Conservation (phyloP, 2,888 invertebrate species). For the Dinocampus coccinellae region DNA sequence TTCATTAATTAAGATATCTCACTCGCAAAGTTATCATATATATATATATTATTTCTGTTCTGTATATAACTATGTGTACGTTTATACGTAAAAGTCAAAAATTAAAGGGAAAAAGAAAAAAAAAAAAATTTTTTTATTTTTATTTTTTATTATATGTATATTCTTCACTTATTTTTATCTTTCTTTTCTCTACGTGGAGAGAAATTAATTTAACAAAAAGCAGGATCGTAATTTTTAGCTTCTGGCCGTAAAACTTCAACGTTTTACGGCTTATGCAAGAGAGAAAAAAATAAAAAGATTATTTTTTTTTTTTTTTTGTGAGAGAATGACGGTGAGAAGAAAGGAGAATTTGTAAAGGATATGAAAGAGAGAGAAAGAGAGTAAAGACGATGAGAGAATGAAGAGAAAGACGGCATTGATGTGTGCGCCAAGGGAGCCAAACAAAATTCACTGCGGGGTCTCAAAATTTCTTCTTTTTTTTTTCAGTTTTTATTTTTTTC, state of each 20-base stretch:
- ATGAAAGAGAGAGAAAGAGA: slow-evolving; percentile 9
- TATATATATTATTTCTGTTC: neutral
- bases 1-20: slow-evolving; percentile 45
- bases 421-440: slow-evolving; percentile 39
- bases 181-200: slow-evolving; percentile 15
- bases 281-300: neutral
- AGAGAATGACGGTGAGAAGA: neutral
- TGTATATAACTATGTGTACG: neutral
- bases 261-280: slow-evolving; percentile 46
- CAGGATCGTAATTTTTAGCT: slow-evolving; percentile 59
- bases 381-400: slow-evolving; percentile 13
- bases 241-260: slow-evolving; percentile 49
- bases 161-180: slow-evolving; percentile 3
- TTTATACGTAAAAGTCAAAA: slow-evolving; percentile 14
- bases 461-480: neutral
- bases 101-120: slow-evolving; percentile 1
- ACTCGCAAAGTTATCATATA: neutral
- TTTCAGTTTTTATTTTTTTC: no score
- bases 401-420: slow-evolving; percentile 12
- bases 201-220: slow-evolving; percentile 59
- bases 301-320: no score
- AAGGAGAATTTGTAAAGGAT: slow-evolving; percentile 3
- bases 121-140: neutral
- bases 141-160: neutral
- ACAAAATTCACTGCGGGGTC: slow-evolving; percentile 39